phyloP scores from a whole-genome alignment of 2,113 vertebrate species.

The Pampusana beccarii region DNA sequence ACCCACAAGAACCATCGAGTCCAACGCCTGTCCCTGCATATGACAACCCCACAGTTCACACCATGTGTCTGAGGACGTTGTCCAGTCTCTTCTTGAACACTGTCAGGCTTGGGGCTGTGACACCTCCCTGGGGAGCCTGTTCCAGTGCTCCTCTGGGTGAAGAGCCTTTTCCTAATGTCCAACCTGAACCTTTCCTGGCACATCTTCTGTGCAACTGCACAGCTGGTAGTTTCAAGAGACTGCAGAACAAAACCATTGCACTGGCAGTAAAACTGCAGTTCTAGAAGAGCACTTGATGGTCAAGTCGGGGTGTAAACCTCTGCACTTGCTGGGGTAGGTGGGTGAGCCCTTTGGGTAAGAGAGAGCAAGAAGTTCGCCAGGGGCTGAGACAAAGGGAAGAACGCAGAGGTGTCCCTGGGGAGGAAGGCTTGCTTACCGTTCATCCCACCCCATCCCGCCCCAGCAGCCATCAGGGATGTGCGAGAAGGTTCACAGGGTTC shows the following conservation, averaged over 20 bases:
- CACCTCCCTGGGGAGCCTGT: too few relatives aligned
- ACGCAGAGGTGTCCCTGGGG: rapidly evolving
- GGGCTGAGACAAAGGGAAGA: background rate
- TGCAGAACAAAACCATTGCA: rapidly evolving
- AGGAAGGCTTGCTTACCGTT: background rate
- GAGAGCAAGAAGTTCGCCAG: background rate
- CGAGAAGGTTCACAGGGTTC: background rate
- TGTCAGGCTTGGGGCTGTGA: too few relatives aligned
- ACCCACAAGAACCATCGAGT: too few relatives aligned
- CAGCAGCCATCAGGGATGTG: rapidly evolving
- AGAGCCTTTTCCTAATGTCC: too few relatives aligned
- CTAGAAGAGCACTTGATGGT: background rate
- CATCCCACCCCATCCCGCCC: background rate
- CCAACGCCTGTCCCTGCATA: too few relatives aligned
- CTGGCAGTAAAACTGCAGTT: background rate
- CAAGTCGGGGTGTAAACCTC: background rate
- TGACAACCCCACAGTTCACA: too few relatives aligned
- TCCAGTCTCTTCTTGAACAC: too few relatives aligned
- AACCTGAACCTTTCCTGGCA: too few relatives aligned
- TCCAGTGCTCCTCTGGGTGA: too few relatives aligned
- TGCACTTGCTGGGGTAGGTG: background rate
- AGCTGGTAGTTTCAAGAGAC: background rate
- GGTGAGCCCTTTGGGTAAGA: rapidly evolving
- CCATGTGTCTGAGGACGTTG: too few relatives aligned
- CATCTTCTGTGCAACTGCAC: too few relatives aligned